Evolutionary conservation across 2,113 vertebrate genomes (phyloP), one percentile per base, ranked within the genome.

Genomic region (Numida meleagris): DNA sequence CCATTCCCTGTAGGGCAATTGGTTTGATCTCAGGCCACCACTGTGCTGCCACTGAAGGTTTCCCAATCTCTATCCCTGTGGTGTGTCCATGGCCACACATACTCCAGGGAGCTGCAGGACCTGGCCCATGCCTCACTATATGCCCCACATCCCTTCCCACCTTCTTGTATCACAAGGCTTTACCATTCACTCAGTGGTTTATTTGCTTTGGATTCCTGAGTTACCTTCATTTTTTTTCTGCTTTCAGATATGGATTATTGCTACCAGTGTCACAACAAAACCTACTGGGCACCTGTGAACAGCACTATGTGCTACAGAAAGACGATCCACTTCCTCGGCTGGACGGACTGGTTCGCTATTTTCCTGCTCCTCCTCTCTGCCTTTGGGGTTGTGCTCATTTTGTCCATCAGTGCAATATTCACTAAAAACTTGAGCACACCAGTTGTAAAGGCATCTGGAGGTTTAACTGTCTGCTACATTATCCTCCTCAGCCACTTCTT

Each of bases 231-330:
- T 57, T 38, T n/a, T 71, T 33, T 42, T 82, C 66, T 89, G 33
- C 70, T 97, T 96, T 58, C 95, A 99, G 98, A 99, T 93, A 98
- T 98, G 98, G 98, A 98, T 88, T 96, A 97, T 80, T 99, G 99
- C 93, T 95, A 98, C 88, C 94, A 67, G 51, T 99, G 98, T 42
- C 97, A 98, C 89, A 96, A 95, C 16, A 67, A 93, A 86, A 98
- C 71, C 40, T 98, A 98, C 87, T 99, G 99, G 98, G 98, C 99
- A 68, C 97, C 97, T 0, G 6, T 71, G n/a, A 98, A 98, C 68
- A 98, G 98, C 59, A 93, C 97, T 8, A 48, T 1, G 0, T 99
- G 98, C 94, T 97, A 95, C 53, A 94, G 94, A 38, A 99, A 99
- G 95, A 62, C 89, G 36, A 53, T 98, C 21, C 91, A 98, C 53